phyloP scores from a whole-genome alignment of 30 jellyfish, hydroid and myxozoan species.

The Aurelia sp. region DNA sequence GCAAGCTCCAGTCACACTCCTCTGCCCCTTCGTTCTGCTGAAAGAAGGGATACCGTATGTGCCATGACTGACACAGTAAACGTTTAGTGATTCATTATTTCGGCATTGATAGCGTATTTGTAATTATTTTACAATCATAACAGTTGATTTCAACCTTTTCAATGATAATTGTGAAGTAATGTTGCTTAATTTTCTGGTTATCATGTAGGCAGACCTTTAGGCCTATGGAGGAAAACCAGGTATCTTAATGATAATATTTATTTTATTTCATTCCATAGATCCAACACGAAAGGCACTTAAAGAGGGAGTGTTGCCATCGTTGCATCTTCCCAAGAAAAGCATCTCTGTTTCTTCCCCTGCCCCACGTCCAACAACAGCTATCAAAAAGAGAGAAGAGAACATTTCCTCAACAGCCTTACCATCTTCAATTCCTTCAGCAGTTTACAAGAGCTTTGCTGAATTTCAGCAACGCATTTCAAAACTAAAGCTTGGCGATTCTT shows the following conservation, averaged over 20 bases:
- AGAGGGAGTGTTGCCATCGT: conserved; percentile 48
- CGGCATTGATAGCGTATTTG: not conserved
- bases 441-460: conserved; percentile 17
- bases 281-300: conserved; percentile 47
- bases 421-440: not conserved
- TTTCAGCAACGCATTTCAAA: conserved; percentile 28
- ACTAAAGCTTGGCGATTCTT: conserved; percentile 6
- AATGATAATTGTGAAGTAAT: not conserved
- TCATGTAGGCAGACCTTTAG: not conserved
- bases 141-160: not conserved
- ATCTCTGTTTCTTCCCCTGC: conserved; percentile 31
- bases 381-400: conserved; percentile 31
- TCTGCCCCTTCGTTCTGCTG: not conserved
- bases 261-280: conserved; percentile 20
- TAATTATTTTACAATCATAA: no score
- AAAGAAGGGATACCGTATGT: not conserved
- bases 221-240: not conserved
- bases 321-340: conserved; percentile 50
- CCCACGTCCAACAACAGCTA: conserved; percentile 44
- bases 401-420: conserved; percentile 16
- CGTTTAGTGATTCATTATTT: conserved; percentile 1
- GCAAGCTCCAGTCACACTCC: not conserved
- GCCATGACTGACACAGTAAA: not conserved
- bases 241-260: not conserved
- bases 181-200: not conserved